Evolutionary conservation across 2,797 vertebrate genomes (phyloP).

Genomic region (Micromesistius poutassou): DNA sequence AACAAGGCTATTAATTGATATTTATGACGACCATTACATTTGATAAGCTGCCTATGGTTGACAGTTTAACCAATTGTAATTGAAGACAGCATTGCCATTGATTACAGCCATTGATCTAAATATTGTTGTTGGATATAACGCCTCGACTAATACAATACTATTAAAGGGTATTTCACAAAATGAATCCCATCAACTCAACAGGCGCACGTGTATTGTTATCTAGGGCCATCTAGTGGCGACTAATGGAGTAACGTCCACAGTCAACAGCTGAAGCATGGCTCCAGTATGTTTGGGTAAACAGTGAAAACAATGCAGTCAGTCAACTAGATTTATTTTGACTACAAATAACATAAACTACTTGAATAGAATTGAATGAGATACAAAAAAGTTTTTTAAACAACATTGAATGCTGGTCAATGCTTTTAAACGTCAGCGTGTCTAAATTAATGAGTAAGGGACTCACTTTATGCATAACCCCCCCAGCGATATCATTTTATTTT

Average conservation of each 20-base stretch:
- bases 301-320: neutral
- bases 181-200: neutral
- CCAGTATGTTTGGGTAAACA: too few species aligned
- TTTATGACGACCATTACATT: neutral
- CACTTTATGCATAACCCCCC: too few species aligned
- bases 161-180: neutral
- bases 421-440: neutral
- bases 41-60: neutral
- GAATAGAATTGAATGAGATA: neutral
- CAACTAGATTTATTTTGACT: neutral
- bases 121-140: neutral
- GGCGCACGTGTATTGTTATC: conserved; percentile 9
- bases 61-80: neutral
- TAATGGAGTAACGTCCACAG: neutral
- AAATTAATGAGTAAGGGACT: neutral
- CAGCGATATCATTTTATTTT: too few species aligned
- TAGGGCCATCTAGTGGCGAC: conserved; percentile 54
- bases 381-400: neutral
- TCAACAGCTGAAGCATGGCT: neutral
- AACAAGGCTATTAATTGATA: neutral
- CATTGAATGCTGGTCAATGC: neutral
- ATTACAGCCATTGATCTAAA: neutral
- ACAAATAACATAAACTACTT: neutral
- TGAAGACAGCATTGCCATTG: neutral
- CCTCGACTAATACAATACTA: neutral